Conservation (phyloP, 2,113 vertebrate species). For the Mola mola region DNA sequence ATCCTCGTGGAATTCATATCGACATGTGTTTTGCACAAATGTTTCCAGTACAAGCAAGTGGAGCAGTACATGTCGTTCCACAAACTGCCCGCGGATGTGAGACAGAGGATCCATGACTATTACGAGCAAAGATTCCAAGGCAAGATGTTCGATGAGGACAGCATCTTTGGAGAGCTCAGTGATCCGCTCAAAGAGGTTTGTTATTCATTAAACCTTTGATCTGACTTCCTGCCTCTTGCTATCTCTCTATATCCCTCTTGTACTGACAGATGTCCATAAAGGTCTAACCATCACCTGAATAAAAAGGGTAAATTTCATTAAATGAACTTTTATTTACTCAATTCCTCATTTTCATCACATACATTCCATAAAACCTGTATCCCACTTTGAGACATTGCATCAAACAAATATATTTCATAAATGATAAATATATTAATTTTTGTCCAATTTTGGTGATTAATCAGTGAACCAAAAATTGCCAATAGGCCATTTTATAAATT, state of each 20-base stretch:
- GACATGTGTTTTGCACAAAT: conserved; percentile 40
- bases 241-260: not conserved
- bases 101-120: conserved; percentile 98
- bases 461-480: no score
- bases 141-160: conserved; percentile 98
- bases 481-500: no score
- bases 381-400: no score
- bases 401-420: no score
- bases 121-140: conserved; percentile 98
- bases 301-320: no score
- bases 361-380: no score
- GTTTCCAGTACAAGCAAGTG: conserved; percentile 95
- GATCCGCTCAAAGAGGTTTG: conserved; percentile 97
- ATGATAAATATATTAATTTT: not conserved
- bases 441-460: no score
- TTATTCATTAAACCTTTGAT: not conserved
- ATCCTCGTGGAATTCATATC: conserved; percentile 16
- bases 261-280: no score
- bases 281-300: no score
- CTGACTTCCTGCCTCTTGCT: not conserved
- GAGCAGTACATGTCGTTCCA: conserved; percentile 99
- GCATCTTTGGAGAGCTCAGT: conserved; percentile 94
- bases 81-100: conserved; percentile 94
- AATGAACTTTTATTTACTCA: no score
- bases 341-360: no score